phyloP scores from a whole-genome alignment of 2,797 vertebrate species.

The Spheniscus humboldti region DNA sequence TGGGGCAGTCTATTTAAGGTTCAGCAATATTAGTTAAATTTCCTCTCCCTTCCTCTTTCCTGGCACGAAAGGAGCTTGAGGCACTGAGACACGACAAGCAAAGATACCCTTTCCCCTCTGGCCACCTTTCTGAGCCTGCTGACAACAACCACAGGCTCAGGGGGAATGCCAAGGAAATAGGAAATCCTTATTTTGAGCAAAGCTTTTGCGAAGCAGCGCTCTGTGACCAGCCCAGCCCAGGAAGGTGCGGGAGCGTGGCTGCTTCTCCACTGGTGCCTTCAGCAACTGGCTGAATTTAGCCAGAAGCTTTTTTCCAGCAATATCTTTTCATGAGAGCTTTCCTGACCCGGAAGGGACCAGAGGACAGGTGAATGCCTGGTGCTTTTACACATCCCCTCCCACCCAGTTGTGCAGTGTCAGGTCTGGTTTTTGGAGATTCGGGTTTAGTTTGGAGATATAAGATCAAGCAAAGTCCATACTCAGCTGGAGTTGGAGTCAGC shows the following conservation, averaged over 20 bases:
- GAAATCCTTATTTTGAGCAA: not conserved
- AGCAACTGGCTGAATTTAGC: not conserved
- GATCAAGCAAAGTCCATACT: not conserved
- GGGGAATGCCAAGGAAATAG: not conserved
- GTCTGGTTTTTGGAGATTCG: not conserved
- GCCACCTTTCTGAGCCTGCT: not conserved
- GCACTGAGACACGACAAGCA: not conserved
- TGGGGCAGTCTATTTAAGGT: not conserved
- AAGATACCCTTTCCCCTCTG: not conserved
- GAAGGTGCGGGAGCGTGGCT: accelerated
- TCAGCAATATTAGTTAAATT: not conserved
- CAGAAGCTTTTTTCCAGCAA: not conserved
- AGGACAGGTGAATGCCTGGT: not conserved
- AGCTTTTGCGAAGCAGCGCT: not conserved
- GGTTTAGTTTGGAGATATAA: not conserved
- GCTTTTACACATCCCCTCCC: not conserved
- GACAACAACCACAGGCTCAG: not conserved
- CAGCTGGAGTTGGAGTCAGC: not conserved
- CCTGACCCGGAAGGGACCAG: not conserved
- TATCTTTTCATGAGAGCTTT: not conserved
- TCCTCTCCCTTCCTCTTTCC: not conserved
- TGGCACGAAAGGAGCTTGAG: not conserved
- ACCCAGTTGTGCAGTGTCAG: not conserved
- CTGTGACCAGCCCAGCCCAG: not conserved
- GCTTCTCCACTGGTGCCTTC: not conserved